Evolutionary conservation across 2,888 invertebrate species (phyloP).

Genomic region (Trichopoda pennipes): DNA sequence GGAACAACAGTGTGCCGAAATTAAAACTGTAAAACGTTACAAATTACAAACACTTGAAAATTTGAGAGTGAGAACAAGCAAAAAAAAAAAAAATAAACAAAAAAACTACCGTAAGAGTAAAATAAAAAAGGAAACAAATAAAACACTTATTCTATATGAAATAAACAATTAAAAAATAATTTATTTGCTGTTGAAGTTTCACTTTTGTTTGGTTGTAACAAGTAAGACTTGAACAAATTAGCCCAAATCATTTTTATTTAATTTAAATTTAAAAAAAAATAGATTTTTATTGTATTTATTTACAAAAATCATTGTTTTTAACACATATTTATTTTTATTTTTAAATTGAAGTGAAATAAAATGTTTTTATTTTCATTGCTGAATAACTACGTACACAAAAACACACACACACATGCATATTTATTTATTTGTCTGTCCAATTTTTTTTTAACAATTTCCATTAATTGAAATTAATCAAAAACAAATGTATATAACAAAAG

Average conservation of each 20-base stretch:
- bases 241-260: neutral
- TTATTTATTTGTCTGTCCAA: neutral
- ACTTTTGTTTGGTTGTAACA: conserved; percentile 46
- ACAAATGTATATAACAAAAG: conserved; percentile 7
- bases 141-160: neutral
- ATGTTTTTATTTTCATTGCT: neutral
- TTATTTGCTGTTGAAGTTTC: conserved; percentile 13
- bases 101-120: conserved; percentile 4
- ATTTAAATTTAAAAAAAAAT: neutral
- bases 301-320: neutral
- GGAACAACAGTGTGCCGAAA: conserved; percentile 41
- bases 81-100: neutral
- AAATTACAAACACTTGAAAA: conserved; percentile 43
- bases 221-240: conserved; percentile 45
- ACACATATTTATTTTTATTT: neutral
- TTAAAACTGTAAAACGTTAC: conserved; percentile 33
- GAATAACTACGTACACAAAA: neutral
- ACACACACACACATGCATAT: neutral
- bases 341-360: no score
- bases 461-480: conserved; percentile 66
- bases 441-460: conserved; percentile 53
- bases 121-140: conserved; percentile 24
- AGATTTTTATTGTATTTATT: neutral
- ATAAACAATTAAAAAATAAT: conserved; percentile 35
- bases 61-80: neutral